Base-by-base conservation (phyloP, 2,113 vertebrate species). In the Perccottus glenii region DNA sequence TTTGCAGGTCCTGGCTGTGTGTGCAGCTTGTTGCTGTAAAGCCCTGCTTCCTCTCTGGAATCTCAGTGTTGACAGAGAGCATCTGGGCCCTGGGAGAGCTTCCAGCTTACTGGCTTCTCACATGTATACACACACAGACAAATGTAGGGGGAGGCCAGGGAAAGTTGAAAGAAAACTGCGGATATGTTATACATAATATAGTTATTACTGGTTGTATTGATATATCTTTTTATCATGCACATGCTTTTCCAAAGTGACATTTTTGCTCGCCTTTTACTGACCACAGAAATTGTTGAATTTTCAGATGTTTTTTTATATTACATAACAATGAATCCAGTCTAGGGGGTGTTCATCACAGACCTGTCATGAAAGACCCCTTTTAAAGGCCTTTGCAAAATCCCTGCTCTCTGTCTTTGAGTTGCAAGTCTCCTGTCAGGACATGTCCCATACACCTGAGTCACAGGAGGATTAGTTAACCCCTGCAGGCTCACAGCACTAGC, bases 61-160 rank as follows among this genome's bases (percentile, higher is more conserved):
- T 91, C 89, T 84, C 70, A 64, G 82, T 91, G 90, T 91, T 92
- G 92, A 92, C 92, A 91, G 90, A 91, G 91, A 90, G 88, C 91
- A 92, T 92, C 89, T 92, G 88, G 85, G 80, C 82, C 88, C 85
- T 82, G 89, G 88, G 91, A 91, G 87, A 90, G 86, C 84, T 85
- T 91, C 90, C 91, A 91, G 77, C 82, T 71, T 80, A 72, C 83
- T 86, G 87, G 78, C 79, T 84, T 63, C 49, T 72, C 69, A 69
- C 85, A 86, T 84, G 75, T 75, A 59, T 48, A 78, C 69, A 77
- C 64, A 83, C 55, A 78, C 71, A 82, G 65, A 77, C 33, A 51
- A 55, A 77, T 51, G 62, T 57, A 66, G 55, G 55, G 65, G 68
- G 16, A 67, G 11, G n/a, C 5, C 42, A 36, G 59, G 19, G 6